Base-by-base conservation (phyloP, 2,113 vertebrate species). In the Leptobrachium leishanense region DNA sequence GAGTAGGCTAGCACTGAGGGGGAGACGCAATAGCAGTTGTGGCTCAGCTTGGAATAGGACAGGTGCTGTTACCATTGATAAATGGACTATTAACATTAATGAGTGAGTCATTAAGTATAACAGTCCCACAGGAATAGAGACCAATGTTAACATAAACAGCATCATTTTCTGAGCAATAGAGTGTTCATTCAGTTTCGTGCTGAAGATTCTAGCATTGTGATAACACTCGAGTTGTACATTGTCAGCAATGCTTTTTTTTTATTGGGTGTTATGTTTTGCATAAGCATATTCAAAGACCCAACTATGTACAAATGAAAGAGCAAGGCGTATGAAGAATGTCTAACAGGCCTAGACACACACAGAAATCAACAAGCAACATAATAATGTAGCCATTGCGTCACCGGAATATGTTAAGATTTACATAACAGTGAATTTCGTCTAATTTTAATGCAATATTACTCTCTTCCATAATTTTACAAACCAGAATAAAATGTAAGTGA, bases 391-490 rank as follows among this genome's bases (percentile, higher is more conserved):
- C 54, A 62, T 2, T 68, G 71, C 67, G 66, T 20, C 71, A 68
- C 68, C 44, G 42, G 42, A 74, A 74, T 65, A 79, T 13, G 46
- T 8, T 68, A 6, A 7, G 12, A n/a, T 31, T 76, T 68, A 68
- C 7, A 15, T 66, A 66, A 76, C n/a, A 68, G 62, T 2, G 79
- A 83, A 84, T 74, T 82, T 82, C 85, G 74, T 46, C 73, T 77
- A 3, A 83, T 71, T 44, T 69, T 6, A 78, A 71, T 83, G 76
- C 53, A 65, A 84, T 84, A 81, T 74, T 77, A 55, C 59, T 83
- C 84, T 83, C 41, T 77, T 68, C 76, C 9, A 0, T 84, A 83
- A 85, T 84, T 82, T 82, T 64, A 40, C 64, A 67, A 83, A 70
- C 43, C 40, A 84, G 77, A 80, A 53, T 8, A 0, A 40, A 73